These are phyloP conservation scores for Mayetiola destructor DNA, from an alignment of 2,888 invertebrate species.

Conservation along the genomic window DNA sequence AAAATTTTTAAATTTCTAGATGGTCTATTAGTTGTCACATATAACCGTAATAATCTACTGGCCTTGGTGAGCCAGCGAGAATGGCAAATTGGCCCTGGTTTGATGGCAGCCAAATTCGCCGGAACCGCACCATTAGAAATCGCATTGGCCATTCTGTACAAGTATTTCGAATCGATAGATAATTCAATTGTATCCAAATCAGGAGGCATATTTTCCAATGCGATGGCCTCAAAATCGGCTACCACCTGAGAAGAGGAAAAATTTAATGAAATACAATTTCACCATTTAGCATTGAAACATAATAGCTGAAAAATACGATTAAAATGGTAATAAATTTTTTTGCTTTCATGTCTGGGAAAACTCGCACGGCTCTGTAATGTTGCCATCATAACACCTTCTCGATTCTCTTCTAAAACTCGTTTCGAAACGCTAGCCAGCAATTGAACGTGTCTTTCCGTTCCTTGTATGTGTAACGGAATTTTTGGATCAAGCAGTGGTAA, in stretches of 20 bases:
- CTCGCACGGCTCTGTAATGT: neutral
- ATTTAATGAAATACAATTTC: no score
- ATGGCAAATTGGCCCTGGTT: constrained; percentile 16
- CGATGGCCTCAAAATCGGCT: neutral
- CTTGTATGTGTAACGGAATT: neutral
- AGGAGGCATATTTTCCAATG: constrained; percentile 2
- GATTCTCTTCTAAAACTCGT: neutral
- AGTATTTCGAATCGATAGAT: constrained; percentile 14
- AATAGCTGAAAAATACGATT: neutral
- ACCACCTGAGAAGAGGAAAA: neutral
- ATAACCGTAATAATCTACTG: constrained; percentile 16
- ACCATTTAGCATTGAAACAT: no score
- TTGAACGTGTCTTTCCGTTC: neutral
- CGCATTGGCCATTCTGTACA: constrained; percentile 15
- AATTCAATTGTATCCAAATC: neutral
- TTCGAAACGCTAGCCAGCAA: neutral
- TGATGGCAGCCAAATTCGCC: constrained; percentile 15
- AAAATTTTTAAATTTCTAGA: constrained; percentile 15
- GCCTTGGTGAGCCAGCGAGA: constrained; percentile 17
- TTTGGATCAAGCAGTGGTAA: neutral
- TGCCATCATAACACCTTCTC: neutral
- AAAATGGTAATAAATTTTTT: no score
- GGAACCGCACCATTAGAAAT: constrained; percentile 16
- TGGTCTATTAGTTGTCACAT: constrained; percentile 14
- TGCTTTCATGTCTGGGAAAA: neutral